Evolutionary conservation across 2,797 vertebrate genomes (phyloP), one percentile per base, ranked within the genome.

Genomic region (Adrianichthys oophorus): DNA sequence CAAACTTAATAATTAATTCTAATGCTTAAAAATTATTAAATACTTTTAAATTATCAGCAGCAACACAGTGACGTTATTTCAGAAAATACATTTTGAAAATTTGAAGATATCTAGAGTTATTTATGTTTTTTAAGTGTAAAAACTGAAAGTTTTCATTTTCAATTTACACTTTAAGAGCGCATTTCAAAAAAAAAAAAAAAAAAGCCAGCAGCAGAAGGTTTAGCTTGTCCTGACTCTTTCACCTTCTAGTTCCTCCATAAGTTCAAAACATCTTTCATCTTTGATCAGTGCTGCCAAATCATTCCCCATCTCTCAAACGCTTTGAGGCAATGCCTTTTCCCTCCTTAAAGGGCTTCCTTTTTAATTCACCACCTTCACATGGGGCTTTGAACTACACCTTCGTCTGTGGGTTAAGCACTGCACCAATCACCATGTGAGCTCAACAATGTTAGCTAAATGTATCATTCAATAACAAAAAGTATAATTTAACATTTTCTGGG

Each of bases 261-360:
- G 62, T 76, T 79, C 59, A 77, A 86, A 74, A 75, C 4, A 41
- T 79, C 71, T 68, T 72, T 78, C 40, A 77, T 70, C 65, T 83
- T 76, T 62, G 70, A 70, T 78, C 72, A 76, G 16, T 1, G 40
- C 59, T 62, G 60, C 65, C 53, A 56, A 66, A 62, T 72, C 48
- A 60, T 50, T 65, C 50, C 26, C 17, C 15, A 62, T 74, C 66
- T 74, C 53, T 65, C 42, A 4, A 13, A 52, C 7, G 0, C 24
- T 41, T 52, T 57, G 0, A 46, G 70, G 78, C 32, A 32, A 32
- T 32, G 32, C 74, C 62, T 15, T 19, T 43, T 54, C 48, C 24
- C 49, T 51, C 52, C 58, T 50, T 13, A 15, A 23, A 70, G 47
- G 23, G 59, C 56, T 48, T 50, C 56, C 46, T 45, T 49, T 59